Evolutionary conservation across 2,888 invertebrate species (phyloP).

Genomic region (Drosophila borborema): DNA sequence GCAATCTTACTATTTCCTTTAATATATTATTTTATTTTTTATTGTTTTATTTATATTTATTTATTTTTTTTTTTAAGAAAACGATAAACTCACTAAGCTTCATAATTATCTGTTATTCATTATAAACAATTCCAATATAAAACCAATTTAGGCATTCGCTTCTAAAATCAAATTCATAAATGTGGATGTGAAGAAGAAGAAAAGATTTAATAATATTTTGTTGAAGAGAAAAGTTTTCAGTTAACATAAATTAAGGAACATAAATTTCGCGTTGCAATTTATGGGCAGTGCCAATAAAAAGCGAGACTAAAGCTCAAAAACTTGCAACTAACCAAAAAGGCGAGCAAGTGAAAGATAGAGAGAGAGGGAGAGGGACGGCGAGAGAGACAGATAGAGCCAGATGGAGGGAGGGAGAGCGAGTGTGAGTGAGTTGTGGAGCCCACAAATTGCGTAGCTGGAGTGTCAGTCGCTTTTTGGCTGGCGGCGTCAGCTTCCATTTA

Average conservation of each 20-base stretch:
- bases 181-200: neutral
- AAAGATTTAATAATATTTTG: conserved; percentile 6
- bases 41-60: too few species aligned
- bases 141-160: neutral
- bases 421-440: conserved; percentile 31
- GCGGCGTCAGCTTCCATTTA: conserved; percentile 58
- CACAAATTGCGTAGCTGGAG: conserved; percentile 44
- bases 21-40: too few species aligned
- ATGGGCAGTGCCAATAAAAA: conserved; percentile 54
- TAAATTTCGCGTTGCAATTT: conserved; percentile 53
- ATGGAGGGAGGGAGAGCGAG: neutral
- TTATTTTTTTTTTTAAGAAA: too few species aligned
- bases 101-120: neutral
- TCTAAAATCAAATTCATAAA: neutral
- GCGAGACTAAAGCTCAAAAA: conserved; percentile 26
- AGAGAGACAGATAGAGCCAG: neutral
- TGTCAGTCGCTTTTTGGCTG: conserved; percentile 37
- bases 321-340: conserved; percentile 22
- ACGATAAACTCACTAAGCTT: neutral
- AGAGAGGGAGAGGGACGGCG: neutral
- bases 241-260: conserved; percentile 49
- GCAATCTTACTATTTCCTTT: too few species aligned
- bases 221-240: conserved; percentile 26
- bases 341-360: neutral
- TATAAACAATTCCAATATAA: neutral